phyloP scores from a whole-genome alignment of 2,888 invertebrate species.

The Embidobia sp. region DNA sequence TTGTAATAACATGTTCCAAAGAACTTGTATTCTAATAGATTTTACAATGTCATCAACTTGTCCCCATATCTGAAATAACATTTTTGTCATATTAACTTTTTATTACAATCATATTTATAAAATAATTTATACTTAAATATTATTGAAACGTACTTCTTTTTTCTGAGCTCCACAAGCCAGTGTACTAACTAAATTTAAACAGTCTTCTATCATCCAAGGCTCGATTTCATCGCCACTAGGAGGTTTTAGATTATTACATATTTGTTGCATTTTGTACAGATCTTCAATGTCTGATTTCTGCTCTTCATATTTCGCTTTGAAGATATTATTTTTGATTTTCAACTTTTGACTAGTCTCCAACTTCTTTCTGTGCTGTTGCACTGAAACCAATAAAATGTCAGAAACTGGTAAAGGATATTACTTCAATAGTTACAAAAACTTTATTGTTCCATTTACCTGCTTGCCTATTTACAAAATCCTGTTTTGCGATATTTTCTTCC shows the following conservation, averaged over 20 bases:
- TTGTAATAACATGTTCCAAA: slow-evolving; percentile 74
- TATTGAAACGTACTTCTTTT: slow-evolving; percentile 69
- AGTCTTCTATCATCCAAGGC: slow-evolving; percentile 69
- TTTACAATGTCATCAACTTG: slow-evolving; percentile 70
- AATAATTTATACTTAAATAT: background rate
- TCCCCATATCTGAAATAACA: slow-evolving; percentile 70
- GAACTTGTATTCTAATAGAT: slow-evolving; percentile 69
- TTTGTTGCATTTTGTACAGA: slow-evolving; percentile 71
- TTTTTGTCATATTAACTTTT: too few species aligned
- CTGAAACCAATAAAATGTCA: slow-evolving; percentile 55
- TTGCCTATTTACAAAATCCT: slow-evolving; percentile 70
- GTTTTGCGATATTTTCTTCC: slow-evolving; percentile 70
- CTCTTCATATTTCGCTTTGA: slow-evolving; percentile 71
- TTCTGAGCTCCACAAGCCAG: slow-evolving; percentile 72
- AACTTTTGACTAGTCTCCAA: slow-evolving; percentile 61
- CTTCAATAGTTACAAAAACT: background rate
- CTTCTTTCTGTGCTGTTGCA: slow-evolving; percentile 68
- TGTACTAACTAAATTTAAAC: slow-evolving; percentile 70
- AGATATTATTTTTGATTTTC: slow-evolving; percentile 69
- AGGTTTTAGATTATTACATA: slow-evolving; percentile 75
- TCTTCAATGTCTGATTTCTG: slow-evolving; percentile 71
- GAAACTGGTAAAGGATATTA: background rate
- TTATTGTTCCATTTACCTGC: slow-evolving; percentile 68
- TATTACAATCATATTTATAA: too few species aligned
- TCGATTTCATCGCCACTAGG: slow-evolving; percentile 69